Evolutionary conservation across 2,113 vertebrate genomes (phyloP).

Genomic region (Semnopithecus entellus): DNA sequence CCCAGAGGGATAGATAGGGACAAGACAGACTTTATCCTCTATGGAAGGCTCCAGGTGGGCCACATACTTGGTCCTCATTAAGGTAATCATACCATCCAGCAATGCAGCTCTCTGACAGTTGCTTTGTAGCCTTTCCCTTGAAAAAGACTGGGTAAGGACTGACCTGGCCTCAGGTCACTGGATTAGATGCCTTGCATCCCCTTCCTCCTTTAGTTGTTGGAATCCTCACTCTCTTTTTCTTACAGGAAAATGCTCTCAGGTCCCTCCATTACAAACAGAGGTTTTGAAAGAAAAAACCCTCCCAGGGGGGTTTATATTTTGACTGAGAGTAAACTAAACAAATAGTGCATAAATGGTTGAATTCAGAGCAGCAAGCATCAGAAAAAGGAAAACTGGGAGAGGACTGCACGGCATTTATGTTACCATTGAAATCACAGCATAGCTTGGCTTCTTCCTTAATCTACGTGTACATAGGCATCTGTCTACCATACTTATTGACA

Average conservation of each 20-base stretch:
- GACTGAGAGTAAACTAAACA: not conserved
- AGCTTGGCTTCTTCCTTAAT: not conserved
- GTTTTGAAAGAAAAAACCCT: not conserved
- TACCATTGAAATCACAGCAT: not conserved
- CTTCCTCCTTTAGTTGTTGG: not conserved
- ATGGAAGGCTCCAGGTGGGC: not conserved
- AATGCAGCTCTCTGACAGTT: not conserved
- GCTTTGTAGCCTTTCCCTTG: not conserved
- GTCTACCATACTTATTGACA: not conserved
- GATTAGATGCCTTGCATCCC: not conserved
- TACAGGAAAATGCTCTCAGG: not conserved
- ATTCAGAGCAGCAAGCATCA: not conserved
- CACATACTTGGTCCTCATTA: not conserved
- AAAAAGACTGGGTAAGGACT: not conserved
- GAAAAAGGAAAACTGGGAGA: too few relatives aligned
- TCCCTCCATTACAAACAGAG: not conserved
- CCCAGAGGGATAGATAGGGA: not conserved
- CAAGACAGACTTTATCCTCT: not conserved
- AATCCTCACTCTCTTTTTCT: not conserved
- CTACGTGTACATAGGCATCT: rapidly evolving
- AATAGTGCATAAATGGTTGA: not conserved
- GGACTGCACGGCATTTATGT: not conserved
- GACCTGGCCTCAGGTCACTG: not conserved
- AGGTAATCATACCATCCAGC: not conserved
- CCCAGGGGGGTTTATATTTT: not conserved